A percentile compares a stretch with the other conserved stretches of the same genome.
phyloP scores from a whole-genome alignment of 1,140 invertebrate species.

The Charaxes varanes region DNA sequence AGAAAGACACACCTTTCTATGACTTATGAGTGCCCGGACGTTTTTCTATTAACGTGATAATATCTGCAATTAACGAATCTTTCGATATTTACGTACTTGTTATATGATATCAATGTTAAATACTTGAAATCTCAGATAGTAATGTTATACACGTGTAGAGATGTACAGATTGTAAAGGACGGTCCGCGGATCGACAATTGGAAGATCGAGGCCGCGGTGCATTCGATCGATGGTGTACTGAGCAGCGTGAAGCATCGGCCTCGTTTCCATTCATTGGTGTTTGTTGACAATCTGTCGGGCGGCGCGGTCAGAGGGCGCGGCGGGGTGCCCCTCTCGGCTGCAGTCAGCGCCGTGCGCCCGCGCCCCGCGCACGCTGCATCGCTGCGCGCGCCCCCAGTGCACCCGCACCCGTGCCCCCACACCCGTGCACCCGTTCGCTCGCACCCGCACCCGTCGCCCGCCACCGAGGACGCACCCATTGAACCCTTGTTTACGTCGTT shows the following conservation, averaged over 20 bases:
- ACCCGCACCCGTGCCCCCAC: neutral
- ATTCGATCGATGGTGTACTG: conserved; percentile 20
- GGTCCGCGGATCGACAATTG: conserved; percentile 14
- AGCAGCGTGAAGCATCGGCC: conserved; percentile 28
- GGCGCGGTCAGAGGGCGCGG: conserved; percentile 32
- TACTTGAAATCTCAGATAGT: too few species aligned
- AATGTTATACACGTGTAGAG: too few species aligned
- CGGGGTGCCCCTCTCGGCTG: conserved; percentile 42
- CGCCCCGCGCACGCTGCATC: conserved; percentile 63
- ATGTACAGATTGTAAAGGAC: conserved; percentile 7
- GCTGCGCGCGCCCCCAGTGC: conserved; percentile 18
- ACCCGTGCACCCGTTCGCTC: neutral
- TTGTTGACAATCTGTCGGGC: conserved; percentile 54
- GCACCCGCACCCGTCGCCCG: conserved; percentile 4
- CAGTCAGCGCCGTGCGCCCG: conserved; percentile 57
- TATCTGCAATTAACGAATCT: too few species aligned
- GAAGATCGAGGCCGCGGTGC: conserved; percentile 17
- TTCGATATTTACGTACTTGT: too few species aligned
- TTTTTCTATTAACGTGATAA: too few species aligned
- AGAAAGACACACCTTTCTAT: too few species aligned
- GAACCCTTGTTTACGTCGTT: conserved; percentile 36
- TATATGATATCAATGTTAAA: too few species aligned
- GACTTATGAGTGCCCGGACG: too few species aligned
- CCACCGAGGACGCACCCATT: conserved; percentile 11
- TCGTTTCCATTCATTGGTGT: conserved; percentile 66